These are phyloP conservation scores for Athene cunicularia DNA, from an alignment of 2,113 vertebrate species.

Conservation along the genomic window DNA sequence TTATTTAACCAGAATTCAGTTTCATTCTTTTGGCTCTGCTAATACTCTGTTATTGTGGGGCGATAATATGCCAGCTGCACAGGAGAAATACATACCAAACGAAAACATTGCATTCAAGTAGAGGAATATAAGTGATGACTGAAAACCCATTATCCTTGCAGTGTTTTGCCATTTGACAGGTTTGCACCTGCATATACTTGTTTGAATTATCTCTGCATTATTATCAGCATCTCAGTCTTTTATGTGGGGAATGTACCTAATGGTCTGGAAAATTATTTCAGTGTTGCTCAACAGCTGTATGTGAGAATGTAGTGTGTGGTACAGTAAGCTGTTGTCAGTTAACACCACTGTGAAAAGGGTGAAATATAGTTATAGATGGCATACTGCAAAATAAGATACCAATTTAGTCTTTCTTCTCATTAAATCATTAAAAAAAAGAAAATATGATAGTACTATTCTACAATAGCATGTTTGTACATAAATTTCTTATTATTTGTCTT, in stretches of 20 bases:
- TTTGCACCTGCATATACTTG: constrained; percentile 19
- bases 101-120: not conserved
- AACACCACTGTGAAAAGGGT: not conserved
- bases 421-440: not conserved
- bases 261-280: constrained; percentile 56
- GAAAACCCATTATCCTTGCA: constrained; percentile 8
- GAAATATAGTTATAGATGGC: not conserved
- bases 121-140: not conserved
- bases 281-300: not conserved
- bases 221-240: constrained; percentile 8
- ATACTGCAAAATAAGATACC: not conserved
- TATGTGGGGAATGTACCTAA: constrained; percentile 26
- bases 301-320: not conserved
- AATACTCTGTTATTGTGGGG: not conserved
- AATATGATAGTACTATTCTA: not conserved
- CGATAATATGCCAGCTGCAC: not conserved
- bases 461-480: accelerated
- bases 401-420: not conserved
- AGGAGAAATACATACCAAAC: not conserved
- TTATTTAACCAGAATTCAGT: not conserved
- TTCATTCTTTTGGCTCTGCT: not conserved
- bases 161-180: not conserved
- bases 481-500: not conserved
- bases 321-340: not conserved
- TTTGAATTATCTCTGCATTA: constrained; percentile 33